Percentiles rank a stretch among this genome's conserved stretches.
Conservation (phyloP, 2,113 vertebrate genomes). For the Rattus rattus region DNA sequence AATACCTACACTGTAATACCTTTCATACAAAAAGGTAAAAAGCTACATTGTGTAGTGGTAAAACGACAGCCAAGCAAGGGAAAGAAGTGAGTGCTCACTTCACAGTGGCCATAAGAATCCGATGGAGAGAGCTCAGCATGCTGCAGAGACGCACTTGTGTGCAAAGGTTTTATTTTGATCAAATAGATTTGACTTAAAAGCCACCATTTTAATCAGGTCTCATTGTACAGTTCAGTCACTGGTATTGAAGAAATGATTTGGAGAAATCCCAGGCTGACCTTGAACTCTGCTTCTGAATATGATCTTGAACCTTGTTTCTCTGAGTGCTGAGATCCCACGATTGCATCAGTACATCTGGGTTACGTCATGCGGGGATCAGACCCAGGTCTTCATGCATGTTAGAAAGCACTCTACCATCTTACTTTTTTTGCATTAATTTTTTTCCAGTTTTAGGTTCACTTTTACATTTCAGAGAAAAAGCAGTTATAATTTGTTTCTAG, state of each 20-base stretch:
- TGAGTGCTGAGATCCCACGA: neutral
- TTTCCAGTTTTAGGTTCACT: neutral
- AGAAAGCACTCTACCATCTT: neutral
- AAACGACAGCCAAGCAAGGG: neutral
- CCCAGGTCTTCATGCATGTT: neutral
- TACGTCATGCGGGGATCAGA: neutral
- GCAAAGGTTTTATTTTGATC: neutral
- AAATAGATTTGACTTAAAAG: neutral
- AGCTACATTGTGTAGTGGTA: neutral
- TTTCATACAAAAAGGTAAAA: neutral
- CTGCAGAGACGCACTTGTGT: neutral
- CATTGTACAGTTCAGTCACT: neutral
- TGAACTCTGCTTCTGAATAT: neutral
- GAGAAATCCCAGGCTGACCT: neutral
- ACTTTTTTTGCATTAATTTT: neutral
- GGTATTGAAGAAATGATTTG: neutral
- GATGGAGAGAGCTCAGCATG: neutral
- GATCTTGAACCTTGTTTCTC: neutral
- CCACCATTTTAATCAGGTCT: neutral
- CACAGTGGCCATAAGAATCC: neutral
- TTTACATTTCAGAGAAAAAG: neutral
- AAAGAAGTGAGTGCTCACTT: neutral
- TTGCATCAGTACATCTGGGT: neutral
- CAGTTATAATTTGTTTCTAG: neutral
- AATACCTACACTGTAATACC: neutral